Conservation (phyloP, 2,888 invertebrate genomes). For the Eretmocerus hayati region DNA sequence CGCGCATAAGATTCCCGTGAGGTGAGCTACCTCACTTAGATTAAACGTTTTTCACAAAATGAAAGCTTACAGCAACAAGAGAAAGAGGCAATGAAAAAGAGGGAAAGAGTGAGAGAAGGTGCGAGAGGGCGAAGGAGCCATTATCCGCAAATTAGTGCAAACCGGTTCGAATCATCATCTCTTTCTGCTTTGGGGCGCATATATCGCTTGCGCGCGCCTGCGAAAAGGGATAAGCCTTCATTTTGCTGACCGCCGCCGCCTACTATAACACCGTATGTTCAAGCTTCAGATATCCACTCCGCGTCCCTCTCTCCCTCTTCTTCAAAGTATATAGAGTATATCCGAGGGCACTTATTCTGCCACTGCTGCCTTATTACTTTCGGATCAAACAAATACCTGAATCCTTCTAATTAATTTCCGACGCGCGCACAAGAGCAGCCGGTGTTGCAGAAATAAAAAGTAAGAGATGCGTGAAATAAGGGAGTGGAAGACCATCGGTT, state of each 20-base stretch:
- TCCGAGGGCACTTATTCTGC: no score
- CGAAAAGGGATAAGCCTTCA: constrained; percentile 6
- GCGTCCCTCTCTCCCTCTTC: neutral
- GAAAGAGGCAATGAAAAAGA: no score
- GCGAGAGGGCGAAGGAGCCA: constrained; percentile 16
- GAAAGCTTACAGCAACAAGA: no score
- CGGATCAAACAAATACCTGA: constrained; percentile 22
- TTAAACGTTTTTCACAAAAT: constrained; percentile 23
- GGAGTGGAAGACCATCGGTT: neutral
- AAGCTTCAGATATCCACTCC: neutral
- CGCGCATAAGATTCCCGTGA: no score
- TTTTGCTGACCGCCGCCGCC: no score
- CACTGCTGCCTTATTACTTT: constrained; percentile 20
- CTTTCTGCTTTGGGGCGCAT: neutral
- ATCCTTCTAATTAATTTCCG: constrained; percentile 24
- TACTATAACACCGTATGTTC: no score
- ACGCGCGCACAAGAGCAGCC: constrained; percentile 1
- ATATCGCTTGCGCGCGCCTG: neutral
- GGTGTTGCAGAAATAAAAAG: neutral
- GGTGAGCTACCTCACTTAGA: constrained; percentile 17
- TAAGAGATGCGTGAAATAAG: neutral
- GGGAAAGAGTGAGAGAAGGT: neutral
- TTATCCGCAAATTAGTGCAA: constrained; percentile 25
- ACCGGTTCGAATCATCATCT: constrained; percentile 24
- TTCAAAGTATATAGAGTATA: no score